Evolutionary conservation across 1,140 invertebrate genomes (phyloP), one percentile per base, ranked within the genome.

Genomic region (Drosophila navojoa): DNA sequence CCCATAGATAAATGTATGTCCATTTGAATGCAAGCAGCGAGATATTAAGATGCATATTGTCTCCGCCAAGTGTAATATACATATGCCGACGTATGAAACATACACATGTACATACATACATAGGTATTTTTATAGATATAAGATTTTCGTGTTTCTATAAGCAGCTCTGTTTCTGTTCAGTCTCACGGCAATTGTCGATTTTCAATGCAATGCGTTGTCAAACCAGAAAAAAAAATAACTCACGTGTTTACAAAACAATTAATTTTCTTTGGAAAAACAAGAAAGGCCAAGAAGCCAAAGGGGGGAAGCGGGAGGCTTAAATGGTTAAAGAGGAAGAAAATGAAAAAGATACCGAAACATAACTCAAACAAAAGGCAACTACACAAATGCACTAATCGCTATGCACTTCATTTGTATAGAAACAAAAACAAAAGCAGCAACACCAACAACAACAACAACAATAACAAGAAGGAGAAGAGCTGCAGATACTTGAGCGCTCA

Each of bases 271-370:
- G 60, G 76, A 89, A 89, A 76, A 79, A 89, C 1, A 19, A 19
- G 2, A 22, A 22, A 22, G 3, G n/a, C n/a, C 76, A 79, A 77
- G 52, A 64, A 9, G n/a, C 27, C 15, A 53, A 32, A 53, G 50
- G 50, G 27, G 50, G 15, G n/a, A 9, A 53, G 50, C n/a, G n/a
- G 50, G 15, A 27, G 27, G 50, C 7, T 53, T 32, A 10, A 32
- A 29, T 27, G 52, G 50, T n/a, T n/a, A n/a, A 53, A 42, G 22
- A 50, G 62, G 50, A 68, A 58, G 40, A 70, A 44, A 87, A 89
- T 89, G 79, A 89, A 87, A 89, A 87, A 89, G 84, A 87, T 84
- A 89, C 84, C 84, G 84, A 79, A 80, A 77, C 84, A 87, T 89
- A 87, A 87, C 73, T 87, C 84, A 87, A 79, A 79, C 71, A 77